Percentiles rank a stretch among this genome's conserved stretches.
Conservation (phyloP, 2,888 invertebrate genomes). For the Chesias legatella region DNA sequence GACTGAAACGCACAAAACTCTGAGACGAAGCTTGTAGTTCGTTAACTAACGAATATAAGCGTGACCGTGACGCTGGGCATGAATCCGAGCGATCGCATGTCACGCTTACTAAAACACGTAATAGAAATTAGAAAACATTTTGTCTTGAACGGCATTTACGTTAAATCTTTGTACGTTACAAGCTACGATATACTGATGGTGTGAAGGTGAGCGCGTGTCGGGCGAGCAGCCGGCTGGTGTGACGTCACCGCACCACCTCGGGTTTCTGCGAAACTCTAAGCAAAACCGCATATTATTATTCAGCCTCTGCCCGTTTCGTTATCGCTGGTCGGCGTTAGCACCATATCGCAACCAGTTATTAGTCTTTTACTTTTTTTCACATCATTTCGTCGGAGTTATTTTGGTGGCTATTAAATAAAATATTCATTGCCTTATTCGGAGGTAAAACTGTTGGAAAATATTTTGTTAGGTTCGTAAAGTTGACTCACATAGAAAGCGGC, state of each 20-base stretch:
- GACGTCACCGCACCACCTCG: conserved; percentile 64
- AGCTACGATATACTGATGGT: conserved; percentile 35
- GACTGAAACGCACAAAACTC: conserved; percentile 32
- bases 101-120: conserved; percentile 34
- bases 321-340: conserved; percentile 52
- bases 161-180: conserved; percentile 24
- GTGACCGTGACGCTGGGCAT: conserved; percentile 47
- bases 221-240: conserved; percentile 36
- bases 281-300: conserved; percentile 64
- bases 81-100: conserved; percentile 36
- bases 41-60: conserved; percentile 64
- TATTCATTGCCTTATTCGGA: conserved; percentile 8
- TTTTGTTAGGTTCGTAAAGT: conserved; percentile 6
- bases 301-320: conserved; percentile 47
- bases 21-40: conserved; percentile 40
- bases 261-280: conserved; percentile 67
- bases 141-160: background rate
- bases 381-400: conserved; percentile 21
- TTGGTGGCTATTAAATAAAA: conserved; percentile 23
- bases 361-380: conserved; percentile 46
- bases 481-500: conserved; percentile 24
- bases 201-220: conserved; percentile 61
- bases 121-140: conserved; percentile 27
- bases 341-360: conserved; percentile 61
- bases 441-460: conserved; percentile 2